Evolutionary conservation across 1,140 invertebrate species (phyloP), one percentile per base, ranked within the genome.

Genomic region (Patella vulgata): DNA sequence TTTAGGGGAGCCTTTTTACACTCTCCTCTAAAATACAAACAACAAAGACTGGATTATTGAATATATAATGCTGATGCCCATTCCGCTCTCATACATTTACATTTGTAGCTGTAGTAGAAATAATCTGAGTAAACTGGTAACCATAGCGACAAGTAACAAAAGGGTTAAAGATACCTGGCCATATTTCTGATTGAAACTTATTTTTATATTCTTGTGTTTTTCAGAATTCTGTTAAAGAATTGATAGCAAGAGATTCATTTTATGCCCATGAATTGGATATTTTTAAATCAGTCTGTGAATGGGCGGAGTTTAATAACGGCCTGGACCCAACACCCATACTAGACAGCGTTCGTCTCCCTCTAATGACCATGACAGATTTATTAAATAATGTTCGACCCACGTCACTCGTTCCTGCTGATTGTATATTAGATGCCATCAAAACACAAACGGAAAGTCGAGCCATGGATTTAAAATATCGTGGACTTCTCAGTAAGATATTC

Each of bases 251-350:
- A 52, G 93, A 98, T 85, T 98, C 96, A 1, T 98, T 99, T 85
- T 98, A 93, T 87, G 95, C 94, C 0, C 89, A 91, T 4, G 97
- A 99, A 86, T 92, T 96, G 27, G 91, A 98, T 73, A 97, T 99
- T 65, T 99, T 99, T 84, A 87, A 89, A 72, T 92, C 93, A 8
- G 92, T 98, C 2, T 88, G 89, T 75, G 87, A 88, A 50, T 99
- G 96, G 96, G 91, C 92, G 62, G 90, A 88, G 77, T 84, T 89
- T 71, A 89, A 97, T 88, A 86, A 89, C 77, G 87, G 88, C 67
- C 71, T 88, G 27, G 89, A 92, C 70, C 68, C 74, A 4, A 73
- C 71, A 8, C 68, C 68, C 4, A 77, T 81, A 9, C 46, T 81
- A 4, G 70, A 82, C 28, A 63, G 63, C 65, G 91, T 98, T 5